A percentile compares a stretch with the other conserved stretches of the same genome.
Evolutionary conservation across 2,888 invertebrate genomes (phyloP).

Genomic region (Caenorhabditis sinica): DNA sequence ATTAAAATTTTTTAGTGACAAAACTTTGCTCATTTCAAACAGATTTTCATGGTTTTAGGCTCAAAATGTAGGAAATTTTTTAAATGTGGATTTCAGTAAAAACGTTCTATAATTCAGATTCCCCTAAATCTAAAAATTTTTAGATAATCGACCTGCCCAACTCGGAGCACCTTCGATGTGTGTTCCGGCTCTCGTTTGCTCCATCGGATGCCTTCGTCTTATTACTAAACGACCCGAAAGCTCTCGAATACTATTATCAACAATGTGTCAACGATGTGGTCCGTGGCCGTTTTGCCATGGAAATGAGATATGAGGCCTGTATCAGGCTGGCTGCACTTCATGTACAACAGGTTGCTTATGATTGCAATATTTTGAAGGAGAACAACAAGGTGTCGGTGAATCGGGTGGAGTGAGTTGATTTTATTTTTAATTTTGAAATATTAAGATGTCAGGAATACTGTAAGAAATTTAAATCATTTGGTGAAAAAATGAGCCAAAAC

Average conservation of each 20-base stretch:
- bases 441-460: not conserved
- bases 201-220: constrained; percentile 92
- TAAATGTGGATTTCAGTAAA: not conserved
- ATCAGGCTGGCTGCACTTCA: constrained; percentile 92
- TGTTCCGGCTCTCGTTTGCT: constrained; percentile 93
- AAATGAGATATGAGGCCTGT: constrained; percentile 91
- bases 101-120: not conserved
- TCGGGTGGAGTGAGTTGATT: constrained; percentile 74
- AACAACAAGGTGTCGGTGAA: constrained; percentile 71
- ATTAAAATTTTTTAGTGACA: not conserved
- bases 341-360: constrained; percentile 92
- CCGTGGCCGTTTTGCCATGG: constrained; percentile 93
- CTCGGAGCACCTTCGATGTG: constrained; percentile 92
- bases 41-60: not conserved
- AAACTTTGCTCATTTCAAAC: not conserved
- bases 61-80: not conserved
- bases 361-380: constrained; percentile 85
- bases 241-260: constrained; percentile 87
- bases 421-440: not conserved
- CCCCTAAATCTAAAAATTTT: not conserved
- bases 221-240: constrained; percentile 90
- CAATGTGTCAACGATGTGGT: constrained; percentile 95
- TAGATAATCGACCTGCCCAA: constrained; percentile 93
- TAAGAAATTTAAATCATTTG: too few relatives aligned
- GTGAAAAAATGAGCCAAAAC: not conserved